Evolutionary conservation across 2,113 vertebrate genomes (phyloP).

Genomic region (Saimiri boliviensis): DNA sequence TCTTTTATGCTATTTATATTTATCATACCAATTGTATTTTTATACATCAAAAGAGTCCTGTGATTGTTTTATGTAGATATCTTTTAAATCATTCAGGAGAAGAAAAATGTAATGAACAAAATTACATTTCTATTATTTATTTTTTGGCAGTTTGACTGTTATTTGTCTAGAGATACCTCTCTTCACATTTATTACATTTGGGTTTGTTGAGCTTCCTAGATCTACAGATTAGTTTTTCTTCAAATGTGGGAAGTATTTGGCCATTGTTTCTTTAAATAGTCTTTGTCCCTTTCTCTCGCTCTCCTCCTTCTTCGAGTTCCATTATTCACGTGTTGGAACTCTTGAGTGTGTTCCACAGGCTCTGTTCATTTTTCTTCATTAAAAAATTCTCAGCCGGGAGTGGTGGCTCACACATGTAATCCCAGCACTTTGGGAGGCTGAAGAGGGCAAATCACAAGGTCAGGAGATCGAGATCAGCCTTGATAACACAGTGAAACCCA

Average conservation of each 20-base stretch:
- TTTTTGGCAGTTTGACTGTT: neutral
- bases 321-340: neutral
- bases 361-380: neutral
- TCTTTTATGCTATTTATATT: neutral
- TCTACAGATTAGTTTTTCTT: neutral
- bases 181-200: neutral
- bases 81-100: slow-evolving; percentile 25
- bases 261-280: neutral
- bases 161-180: neutral
- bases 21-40: neutral
- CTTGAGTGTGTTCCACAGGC: neutral
- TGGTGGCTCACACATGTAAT: no score
- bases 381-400: no score
- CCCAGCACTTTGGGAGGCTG: no score
- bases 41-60: neutral
- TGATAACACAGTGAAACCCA: no score
- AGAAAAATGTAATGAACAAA: neutral
- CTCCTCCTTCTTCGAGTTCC: neutral
- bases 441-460: no score
- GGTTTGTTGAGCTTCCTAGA: neutral
- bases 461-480: no score
- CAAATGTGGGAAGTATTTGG: neutral
- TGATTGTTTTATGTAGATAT: neutral
- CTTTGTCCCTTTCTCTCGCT: neutral
- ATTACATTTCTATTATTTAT: neutral